Conservation (phyloP, 2,113 vertebrate species). For the Ailuropoda melanoleuca region DNA sequence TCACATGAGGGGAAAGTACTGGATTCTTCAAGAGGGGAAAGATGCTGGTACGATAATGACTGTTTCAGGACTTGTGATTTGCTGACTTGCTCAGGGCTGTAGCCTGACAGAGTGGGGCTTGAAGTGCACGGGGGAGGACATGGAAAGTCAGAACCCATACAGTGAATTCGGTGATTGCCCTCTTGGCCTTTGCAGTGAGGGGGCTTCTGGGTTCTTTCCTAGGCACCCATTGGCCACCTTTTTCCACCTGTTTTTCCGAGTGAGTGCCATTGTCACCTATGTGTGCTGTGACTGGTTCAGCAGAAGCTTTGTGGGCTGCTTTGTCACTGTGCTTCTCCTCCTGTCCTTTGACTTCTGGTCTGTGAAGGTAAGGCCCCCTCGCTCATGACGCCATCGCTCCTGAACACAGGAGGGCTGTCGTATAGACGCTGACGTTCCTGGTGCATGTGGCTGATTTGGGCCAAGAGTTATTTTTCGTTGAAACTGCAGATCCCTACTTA, state of each 20-base stretch:
- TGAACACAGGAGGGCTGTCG: not conserved
- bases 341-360: constrained; percentile 97
- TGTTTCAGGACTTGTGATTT: not conserved
- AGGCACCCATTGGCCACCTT: constrained; percentile 94
- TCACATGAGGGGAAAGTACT: constrained; percentile 56
- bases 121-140: accelerated
- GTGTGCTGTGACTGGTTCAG: constrained; percentile 92
- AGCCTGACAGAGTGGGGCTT: not conserved
- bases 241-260: constrained; percentile 94
- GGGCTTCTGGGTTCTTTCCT: constrained; percentile 33
- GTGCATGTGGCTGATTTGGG: not conserved
- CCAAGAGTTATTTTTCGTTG: not conserved
- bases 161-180: not conserved
- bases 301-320: constrained; percentile 91
- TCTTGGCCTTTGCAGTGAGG: not conserved
- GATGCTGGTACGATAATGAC: not conserved
- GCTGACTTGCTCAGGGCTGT: accelerated
- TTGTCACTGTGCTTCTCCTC: constrained; percentile 92
- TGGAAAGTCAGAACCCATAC: not conserved
- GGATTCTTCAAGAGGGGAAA: constrained; percentile 47
- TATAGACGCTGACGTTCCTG: not conserved
- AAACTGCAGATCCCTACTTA: not conserved
- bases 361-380: constrained; percentile 89
- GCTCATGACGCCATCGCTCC: not conserved
- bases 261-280: constrained; percentile 90